Evolutionary conservation across 2,888 invertebrate genomes (phyloP), one percentile per base, ranked within the genome.

Genomic region (Hypsopygia costalis): DNA sequence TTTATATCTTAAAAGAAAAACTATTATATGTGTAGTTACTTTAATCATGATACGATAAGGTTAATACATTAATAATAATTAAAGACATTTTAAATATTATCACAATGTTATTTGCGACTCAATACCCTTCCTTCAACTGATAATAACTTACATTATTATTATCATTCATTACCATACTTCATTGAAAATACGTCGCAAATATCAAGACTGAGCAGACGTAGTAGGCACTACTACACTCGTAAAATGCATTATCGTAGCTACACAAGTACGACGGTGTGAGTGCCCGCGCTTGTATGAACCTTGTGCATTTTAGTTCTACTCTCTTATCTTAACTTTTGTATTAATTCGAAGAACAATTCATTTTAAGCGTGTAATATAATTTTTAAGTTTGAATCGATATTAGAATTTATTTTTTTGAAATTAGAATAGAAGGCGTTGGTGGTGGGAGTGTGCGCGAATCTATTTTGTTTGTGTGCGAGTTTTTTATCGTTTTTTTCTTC

Each of bases 401-500:
- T n/a, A 4, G 16, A 16, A 16, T 25, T 25, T 1, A 8, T 25
- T 5, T 60, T 53, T 59, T 57, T 35, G 25, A 50, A 63, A 70
- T 21, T 8, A 34, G 47, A 47, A 46, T 46, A 40, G 44, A 35
- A 45, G 22, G 25, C 38, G 22, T 32, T 16, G 8, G 27, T 20
- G 27, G 27, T 25, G 8, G 6, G 25, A 25, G 25, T 27, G 39
- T 39, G 33, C 33, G 39, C 40, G 45, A 58, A 62, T 66, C 50
- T 62, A 61, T 62, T 52, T 58, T 70, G 55, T 64, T 69, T 67
- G 82, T 83, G 81, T 79, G 81, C 69, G 41, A 57, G 52, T 81
- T 87, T 87, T 87, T 88, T 87, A 85, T 82, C 81, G 83, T 83
- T 87, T 88, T 86, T 87, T 85, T 85, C 81, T 66, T 78, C 69